phyloP scores from a whole-genome alignment of 2,113 vertebrate species.

The Uria aalge region DNA sequence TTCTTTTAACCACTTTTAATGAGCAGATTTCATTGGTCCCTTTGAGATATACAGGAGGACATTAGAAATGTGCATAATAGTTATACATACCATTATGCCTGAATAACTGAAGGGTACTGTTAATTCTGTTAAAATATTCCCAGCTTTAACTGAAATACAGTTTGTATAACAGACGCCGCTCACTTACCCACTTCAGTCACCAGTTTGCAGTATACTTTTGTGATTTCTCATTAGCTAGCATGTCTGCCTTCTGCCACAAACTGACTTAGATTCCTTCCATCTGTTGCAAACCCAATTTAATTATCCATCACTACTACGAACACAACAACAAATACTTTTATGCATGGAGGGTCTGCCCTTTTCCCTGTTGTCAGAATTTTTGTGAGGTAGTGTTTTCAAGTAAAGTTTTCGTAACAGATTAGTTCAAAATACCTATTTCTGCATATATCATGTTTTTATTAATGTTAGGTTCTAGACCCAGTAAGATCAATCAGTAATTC shows the following conservation, averaged over 20 bases:
- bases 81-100: background rate
- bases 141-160: background rate
- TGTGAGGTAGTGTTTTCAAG: background rate
- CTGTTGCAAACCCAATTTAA: conserved; percentile 59
- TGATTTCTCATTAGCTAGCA: conserved; percentile 49
- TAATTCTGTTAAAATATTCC: conserved; percentile 6
- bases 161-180: background rate
- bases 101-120: background rate
- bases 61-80: background rate
- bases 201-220: background rate
- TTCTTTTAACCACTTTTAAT: background rate
- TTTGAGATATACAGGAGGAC: background rate
- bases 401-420: background rate
- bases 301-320: conserved; percentile 6
- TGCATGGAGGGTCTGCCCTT: background rate
- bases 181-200: conserved; percentile 6
- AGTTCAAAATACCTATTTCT: background rate
- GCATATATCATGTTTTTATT: background rate
- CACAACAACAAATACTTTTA: conserved; percentile 5
- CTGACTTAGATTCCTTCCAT: conserved; percentile 60
- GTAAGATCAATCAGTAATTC: background rate
- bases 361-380: background rate
- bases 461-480: background rate
- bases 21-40: background rate
- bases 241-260: conserved; percentile 60